Evolutionary conservation across 2,797 vertebrate genomes (phyloP), one percentile per base, ranked within the genome.

Genomic region (Chaetophractus vellerosus): DNA sequence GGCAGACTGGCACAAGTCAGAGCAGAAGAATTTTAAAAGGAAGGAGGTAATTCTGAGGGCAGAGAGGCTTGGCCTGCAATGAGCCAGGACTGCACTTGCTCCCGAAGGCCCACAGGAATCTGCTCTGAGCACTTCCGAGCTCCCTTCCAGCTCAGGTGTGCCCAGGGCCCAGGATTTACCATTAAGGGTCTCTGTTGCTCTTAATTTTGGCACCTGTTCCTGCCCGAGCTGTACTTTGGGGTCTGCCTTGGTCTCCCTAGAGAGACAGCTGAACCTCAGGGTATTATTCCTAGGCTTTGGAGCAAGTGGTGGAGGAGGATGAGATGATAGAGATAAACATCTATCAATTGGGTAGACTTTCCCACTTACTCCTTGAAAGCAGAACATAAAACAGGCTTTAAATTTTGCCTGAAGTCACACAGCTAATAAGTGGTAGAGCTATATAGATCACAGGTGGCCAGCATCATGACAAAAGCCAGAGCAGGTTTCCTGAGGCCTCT

Each of bases 21-120:
- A 50, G 83, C 36, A 0, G 4, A 33, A 59, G 80, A 81, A 63
- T 55, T 64, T 59, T 15, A 69, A 50, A 79, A 75, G 64, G n/a
- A 71, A 82, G n/a, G 0, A 41, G n/a, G 61, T 85, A 76, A 28
- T 57, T 90, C 66, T 45, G 23, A 45, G 2, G 41, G 24, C 41
- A 72, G 36, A 1, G 52, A 50, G 26, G 38, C 14, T 28, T 15
- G 31, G 41, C 3, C 24, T 0, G 1, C 38, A 21, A 3, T 0
- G 0, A 12, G 31, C 33, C 26, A 2, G 75, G 63, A n/a, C 33
- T 7, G 5, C 31, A 1, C 33, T 15, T 38, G n/a, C 12, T 82
- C 48, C 36, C 0, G 0, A 5, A 24, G 19, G 55, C 36, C 26
- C 36, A 16, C 16, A 23, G 57, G 55, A 84, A n/a, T 28, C 71